Evolutionary conservation across 2,888 invertebrate species (phyloP), one percentile per base, ranked within the genome.

Genomic region (Tryphoninae sp.): DNA sequence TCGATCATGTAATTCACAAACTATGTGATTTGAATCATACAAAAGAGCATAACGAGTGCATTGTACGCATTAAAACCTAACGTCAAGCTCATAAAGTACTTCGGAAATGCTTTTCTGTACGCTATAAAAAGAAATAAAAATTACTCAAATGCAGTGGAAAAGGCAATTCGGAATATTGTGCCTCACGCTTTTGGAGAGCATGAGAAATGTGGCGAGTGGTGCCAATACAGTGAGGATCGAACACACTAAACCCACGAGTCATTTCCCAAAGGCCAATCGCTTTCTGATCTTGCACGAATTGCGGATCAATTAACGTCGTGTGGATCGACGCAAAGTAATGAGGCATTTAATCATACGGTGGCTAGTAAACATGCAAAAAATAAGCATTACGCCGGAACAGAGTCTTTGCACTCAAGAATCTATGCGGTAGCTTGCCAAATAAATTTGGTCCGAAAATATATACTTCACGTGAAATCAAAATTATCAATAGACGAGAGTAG

Each of bases 271-370:
- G 65, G 65, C 45, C 23, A 65, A 45, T 58, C 65, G 19, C 65
- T 65, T 65, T 65, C 74, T 9, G 65, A 65, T 65, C 82, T 79
- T 67, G 83, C 82, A 6, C 80, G 82, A 23, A 69, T 75, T 23
- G 76, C 82, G 16, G 71, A 81, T 2, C 80, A 84, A 75, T 62
- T 84, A 11, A 71, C 79, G 23, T 81, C 84, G 3, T 84, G 83
- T 83, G 85, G 55, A 22, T 84, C 82, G 13, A 83, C 73, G 33
- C 82, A 85, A 78, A 75, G 69, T 11, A 82, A 85, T 65, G 82
- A 85, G 62, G 79, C 82, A 0, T 68, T 84, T 9, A 83, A 85
- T 64, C 72, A 72, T 61, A 76, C 69, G 16, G 71, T 83, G 8
- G 33, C 83, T n/a, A 81, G 71, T 45, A 82, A 74, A 53, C 75